Evolutionary conservation across 2,797 vertebrate genomes (phyloP).

Genomic region (Discoglossus pictus): DNA sequence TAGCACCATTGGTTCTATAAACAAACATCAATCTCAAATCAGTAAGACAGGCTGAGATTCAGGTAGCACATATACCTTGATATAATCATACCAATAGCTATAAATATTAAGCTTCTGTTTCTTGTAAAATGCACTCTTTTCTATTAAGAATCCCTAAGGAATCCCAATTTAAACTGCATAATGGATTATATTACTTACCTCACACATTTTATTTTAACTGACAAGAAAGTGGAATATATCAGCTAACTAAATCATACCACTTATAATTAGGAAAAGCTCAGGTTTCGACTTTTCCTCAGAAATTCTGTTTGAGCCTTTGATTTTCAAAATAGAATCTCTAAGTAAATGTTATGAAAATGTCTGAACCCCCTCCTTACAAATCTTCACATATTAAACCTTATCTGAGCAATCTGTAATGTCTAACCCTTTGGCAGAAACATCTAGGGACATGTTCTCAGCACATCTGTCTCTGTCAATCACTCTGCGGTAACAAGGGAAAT

Average conservation of each 20-base stretch:
- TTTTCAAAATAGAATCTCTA: neutral
- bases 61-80: too few species aligned
- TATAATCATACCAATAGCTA: too few species aligned
- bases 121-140: too few species aligned
- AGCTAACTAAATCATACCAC: neutral
- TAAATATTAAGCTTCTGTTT: too few species aligned
- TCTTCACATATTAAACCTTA: neutral
- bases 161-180: neutral
- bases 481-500: neutral
- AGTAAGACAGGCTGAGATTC: too few species aligned
- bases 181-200: neutral
- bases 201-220: neutral
- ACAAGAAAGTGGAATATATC: neutral
- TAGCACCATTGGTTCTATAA: too few species aligned
- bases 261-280: constrained; percentile 2
- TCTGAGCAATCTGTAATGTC: neutral
- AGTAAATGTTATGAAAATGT: constrained; percentile 8
- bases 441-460: neutral
- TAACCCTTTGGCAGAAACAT: neutral
- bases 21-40: too few species aligned
- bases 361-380: neutral
- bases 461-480: constrained; percentile 36
- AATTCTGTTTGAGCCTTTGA: neutral
- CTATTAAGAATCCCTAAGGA: too few species aligned
- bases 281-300: neutral